A percentile compares a stretch with the other conserved stretches of the same genome.
These are phyloP conservation scores for Diadegma fenestrale DNA, from an alignment of 2,888 invertebrate species.

Conservation along the genomic window DNA sequence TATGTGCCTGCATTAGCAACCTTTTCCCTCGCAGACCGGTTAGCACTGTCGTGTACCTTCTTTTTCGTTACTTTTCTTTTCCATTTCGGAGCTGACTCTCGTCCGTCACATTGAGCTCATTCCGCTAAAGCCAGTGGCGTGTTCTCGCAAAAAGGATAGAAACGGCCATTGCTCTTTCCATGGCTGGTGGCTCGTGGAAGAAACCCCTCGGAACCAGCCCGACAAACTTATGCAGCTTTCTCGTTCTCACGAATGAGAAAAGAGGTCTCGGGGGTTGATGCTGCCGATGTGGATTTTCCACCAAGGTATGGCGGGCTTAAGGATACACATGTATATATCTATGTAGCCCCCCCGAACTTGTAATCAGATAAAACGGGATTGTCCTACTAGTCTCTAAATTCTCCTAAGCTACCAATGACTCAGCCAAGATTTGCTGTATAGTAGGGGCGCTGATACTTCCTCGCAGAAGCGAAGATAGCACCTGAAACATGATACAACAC, in stretches of 20 bases:
- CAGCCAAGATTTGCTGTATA: constrained; percentile 25
- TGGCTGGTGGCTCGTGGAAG: constrained; percentile 9
- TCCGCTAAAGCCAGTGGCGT: constrained; percentile 54
- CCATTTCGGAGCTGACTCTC: constrained; percentile 45
- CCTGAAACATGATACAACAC: constrained; percentile 27
- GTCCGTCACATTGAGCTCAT: constrained; percentile 58
- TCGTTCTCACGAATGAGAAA: constrained; percentile 59
- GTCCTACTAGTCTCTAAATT: constrained; percentile 52
- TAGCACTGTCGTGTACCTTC: constrained; percentile 69
- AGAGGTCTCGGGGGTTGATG: constrained; percentile 31
- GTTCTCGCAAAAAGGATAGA: constrained; percentile 23
- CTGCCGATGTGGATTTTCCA: constrained; percentile 45
- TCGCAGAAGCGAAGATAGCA: constrained; percentile 37
- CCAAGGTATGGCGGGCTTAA: neutral
- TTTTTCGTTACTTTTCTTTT: constrained; percentile 66
- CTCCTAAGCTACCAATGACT: constrained; percentile 50
- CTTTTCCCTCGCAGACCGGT: constrained; percentile 72
- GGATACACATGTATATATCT: constrained; percentile 2
- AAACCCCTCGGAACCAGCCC: neutral
- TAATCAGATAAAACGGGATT: constrained; percentile 61
- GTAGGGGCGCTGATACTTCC: constrained; percentile 37
- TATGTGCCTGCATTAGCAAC: constrained; percentile 32
- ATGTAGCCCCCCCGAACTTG: constrained; percentile 38
- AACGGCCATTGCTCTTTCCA: constrained; percentile 8
- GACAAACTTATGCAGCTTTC: constrained; percentile 60